Evolutionary conservation across 2,797 vertebrate species (phyloP).

Genomic region (Myiotriccus ornatus): DNA sequence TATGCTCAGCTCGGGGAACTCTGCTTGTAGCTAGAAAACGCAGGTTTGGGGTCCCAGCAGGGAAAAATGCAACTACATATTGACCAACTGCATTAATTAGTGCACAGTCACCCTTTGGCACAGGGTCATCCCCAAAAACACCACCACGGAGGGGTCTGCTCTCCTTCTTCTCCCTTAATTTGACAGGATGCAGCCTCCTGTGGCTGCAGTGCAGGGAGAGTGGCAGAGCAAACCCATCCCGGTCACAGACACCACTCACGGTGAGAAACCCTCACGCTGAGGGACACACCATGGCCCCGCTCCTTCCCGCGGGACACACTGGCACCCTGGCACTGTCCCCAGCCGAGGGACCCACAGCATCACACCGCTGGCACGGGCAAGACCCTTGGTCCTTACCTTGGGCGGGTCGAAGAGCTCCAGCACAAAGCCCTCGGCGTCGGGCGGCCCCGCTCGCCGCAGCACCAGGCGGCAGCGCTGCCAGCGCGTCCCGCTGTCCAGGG

Average conservation of each 20-base stretch:
- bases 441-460: conserved; percentile 78
- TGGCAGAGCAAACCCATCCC: background rate
- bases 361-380: rapidly evolving
- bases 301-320: rapidly evolving
- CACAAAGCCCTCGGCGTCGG: conserved; percentile 72
- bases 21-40: background rate
- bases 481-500: conserved; percentile 85
- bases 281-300: rapidly evolving
- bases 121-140: rapidly evolving
- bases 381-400: conserved; percentile 80
- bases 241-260: rapidly evolving
- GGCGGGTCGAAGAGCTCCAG: conserved; percentile 94
- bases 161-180: background rate
- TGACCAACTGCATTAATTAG: rapidly evolving
- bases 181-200: background rate
- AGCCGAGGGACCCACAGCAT: rapidly evolving
- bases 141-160: rapidly evolving
- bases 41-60: background rate
- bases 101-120: rapidly evolving
- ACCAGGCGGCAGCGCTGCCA: conserved; percentile 92
- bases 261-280: background rate
- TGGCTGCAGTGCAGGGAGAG: background rate
- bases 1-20: background rate
- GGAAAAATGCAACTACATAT: background rate
- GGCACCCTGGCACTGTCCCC: rapidly evolving